These are phyloP conservation scores for Sebastiscus tertius DNA, from an alignment of 2,797 vertebrate genomes.

Conservation along the genomic window DNA sequence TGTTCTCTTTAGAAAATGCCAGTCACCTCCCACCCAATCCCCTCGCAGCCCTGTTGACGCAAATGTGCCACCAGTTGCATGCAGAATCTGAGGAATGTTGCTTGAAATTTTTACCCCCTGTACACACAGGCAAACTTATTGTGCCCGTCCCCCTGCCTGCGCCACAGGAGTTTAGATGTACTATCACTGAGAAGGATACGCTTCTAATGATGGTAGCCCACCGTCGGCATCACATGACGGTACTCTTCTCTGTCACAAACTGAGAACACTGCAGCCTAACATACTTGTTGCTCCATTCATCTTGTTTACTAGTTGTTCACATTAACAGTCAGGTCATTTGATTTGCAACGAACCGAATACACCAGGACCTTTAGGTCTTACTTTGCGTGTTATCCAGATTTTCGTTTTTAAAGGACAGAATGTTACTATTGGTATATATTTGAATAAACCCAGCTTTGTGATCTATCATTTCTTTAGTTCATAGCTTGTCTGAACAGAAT, in stretches of 20 bases:
- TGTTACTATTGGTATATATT: neutral
- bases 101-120: constrained; percentile 70
- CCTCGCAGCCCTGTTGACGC: constrained; percentile 68
- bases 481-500: constrained; percentile 29
- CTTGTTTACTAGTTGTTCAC: neutral
- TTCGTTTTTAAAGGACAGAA: neutral
- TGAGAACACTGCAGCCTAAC: neutral
- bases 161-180: constrained; percentile 37
- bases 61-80: constrained; percentile 79
- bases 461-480: constrained; percentile 2
- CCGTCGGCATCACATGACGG: constrained; percentile 38
- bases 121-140: constrained; percentile 70
- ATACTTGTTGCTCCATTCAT: constrained; percentile 1
- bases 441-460: neutral
- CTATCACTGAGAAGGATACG: constrained; percentile 37
- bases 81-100: constrained; percentile 82
- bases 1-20: constrained; percentile 77
- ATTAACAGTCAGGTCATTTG: neutral
- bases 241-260: constrained; percentile 1
- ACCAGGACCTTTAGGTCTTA: neutral
- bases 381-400: neutral
- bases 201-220: constrained; percentile 13
- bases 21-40: constrained; percentile 68
- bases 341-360: neutral
- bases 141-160: constrained; percentile 35